Evolutionary conservation across 2,113 vertebrate genomes (phyloP), one percentile per base, ranked within the genome.

Genomic region (Dipodomys stephensi): DNA sequence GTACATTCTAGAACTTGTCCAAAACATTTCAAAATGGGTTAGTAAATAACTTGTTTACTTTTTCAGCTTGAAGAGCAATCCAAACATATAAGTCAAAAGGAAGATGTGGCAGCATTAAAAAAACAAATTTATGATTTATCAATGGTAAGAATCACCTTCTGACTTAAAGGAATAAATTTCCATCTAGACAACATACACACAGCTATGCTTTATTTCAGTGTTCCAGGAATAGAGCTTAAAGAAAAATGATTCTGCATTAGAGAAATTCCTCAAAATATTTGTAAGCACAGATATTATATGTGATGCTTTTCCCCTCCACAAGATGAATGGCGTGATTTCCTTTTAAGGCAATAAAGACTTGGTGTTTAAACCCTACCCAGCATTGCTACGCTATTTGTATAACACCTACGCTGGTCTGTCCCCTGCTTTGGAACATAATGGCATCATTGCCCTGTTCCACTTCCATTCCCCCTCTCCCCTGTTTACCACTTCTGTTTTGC

Each of bases 1-100:
- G 15, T 28, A 76, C 92, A 64, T 83, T 79, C 22, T 12, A 49
- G 67, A 49, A 71, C 8, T 32, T 91, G 68, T 57, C 32, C 12
- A 1, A 92, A 82, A 83, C 3, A 28, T 81, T 69, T 83, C 4
- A 12, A 27, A 74, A 25, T 85, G 57, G 44, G 7, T 69, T 12
- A 84, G 10, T 18, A 89, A 92, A 94, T 81, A 83, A 57, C 0
- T 60, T 93, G 80, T 96, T 97, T 91, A 67, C 69, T 77, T 8
- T 98, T 96, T 78, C 97, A 99, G 99, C 98, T 99, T 27, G 99
- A 99, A 97, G 99, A 99, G 93, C 99, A 99, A 84, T 99, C 99
- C 67, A 99, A 98, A 93, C 98, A 94, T 7, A 90, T 99, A 97
- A 98, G 96, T 88, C 98, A 98, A 89, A 99, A 98, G 93, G 99